A percentile compares a stretch with the other conserved stretches of the same genome.
phyloP scores from a whole-genome alignment of 2,113 vertebrate genomes.

The Merops nubicus region DNA sequence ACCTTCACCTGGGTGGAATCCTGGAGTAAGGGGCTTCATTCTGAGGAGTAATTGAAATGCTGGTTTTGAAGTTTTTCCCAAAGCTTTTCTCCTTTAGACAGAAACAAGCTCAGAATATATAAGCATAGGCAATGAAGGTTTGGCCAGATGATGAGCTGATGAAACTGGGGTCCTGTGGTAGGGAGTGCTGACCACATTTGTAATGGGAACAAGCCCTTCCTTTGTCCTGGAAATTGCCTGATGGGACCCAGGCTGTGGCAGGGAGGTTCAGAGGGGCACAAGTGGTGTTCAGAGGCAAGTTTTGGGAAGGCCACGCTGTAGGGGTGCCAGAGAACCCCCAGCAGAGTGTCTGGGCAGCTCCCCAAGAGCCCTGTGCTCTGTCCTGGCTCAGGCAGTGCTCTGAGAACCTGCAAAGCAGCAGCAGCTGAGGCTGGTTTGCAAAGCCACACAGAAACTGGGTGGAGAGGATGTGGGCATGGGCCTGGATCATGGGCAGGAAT shows the following conservation, averaged over 20 bases:
- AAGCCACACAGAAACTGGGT: not conserved
- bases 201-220: not conserved
- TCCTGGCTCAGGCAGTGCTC: not conserved
- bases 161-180: not conserved
- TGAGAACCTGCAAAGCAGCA: no score
- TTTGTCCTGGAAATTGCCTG: not conserved
- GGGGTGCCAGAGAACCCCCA: not conserved
- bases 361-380: not conserved
- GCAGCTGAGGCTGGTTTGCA: not conserved
- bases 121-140: not conserved
- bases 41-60: not conserved
- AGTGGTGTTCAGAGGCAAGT: accelerated
- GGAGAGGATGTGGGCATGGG: not conserved
- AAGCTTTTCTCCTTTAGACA: not conserved
- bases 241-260: not conserved
- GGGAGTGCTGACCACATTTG: not conserved
- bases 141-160: not conserved
- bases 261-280: not conserved
- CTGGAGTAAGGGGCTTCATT: no score
- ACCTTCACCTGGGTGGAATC: not conserved
- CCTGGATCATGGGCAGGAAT: not conserved
- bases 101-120: not conserved
- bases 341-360: not conserved
- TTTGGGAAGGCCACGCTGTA: not conserved
- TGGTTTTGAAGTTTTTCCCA: not conserved